These are phyloP conservation scores for Scomber colias DNA, from an alignment of 2,113 vertebrate species.

Conservation along the genomic window DNA sequence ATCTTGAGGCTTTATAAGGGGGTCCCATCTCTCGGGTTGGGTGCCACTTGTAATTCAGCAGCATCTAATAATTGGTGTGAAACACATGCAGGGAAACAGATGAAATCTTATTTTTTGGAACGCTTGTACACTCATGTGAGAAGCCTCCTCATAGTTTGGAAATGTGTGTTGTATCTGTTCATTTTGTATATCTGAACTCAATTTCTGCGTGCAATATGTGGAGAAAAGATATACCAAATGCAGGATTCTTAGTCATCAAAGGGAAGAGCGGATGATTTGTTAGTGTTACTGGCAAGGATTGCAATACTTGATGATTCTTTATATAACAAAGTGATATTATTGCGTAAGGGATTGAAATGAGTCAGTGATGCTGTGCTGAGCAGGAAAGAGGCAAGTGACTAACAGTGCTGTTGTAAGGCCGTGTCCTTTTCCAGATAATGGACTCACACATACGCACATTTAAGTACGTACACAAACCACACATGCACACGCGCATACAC, in stretches of 20 bases:
- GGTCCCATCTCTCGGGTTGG: background rate
- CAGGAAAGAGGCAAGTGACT: slow-evolving; percentile 36
- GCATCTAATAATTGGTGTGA: background rate
- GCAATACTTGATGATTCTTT: slow-evolving; percentile 15
- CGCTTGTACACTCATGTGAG: too few species aligned
- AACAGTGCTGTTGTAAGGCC: slow-evolving; percentile 14
- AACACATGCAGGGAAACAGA: background rate
- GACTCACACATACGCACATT: background rate
- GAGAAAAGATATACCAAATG: background rate
- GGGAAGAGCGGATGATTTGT: background rate
- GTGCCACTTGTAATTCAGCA: background rate
- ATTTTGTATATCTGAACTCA: slow-evolving; percentile 7
- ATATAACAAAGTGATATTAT: slow-evolving; percentile 24
- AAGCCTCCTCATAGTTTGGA: background rate
- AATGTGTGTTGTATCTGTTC: background rate
- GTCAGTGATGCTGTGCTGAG: slow-evolving; percentile 46
- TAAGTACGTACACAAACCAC: background rate
- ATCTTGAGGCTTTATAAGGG: too few species aligned
- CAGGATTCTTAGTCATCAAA: slow-evolving; percentile 8
- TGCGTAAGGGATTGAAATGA: slow-evolving; percentile 61
- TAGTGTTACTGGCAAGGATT: slow-evolving; percentile 3
- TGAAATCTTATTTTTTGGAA: too few species aligned
- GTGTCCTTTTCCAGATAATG: slow-evolving; percentile 7
- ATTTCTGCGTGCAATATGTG: too few species aligned
- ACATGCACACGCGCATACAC: background rate